Percentiles rank a stretch among this genome's conserved stretches.
phyloP scores from a whole-genome alignment of 2,888 invertebrate genomes.

The Epistrophella euchroma region DNA sequence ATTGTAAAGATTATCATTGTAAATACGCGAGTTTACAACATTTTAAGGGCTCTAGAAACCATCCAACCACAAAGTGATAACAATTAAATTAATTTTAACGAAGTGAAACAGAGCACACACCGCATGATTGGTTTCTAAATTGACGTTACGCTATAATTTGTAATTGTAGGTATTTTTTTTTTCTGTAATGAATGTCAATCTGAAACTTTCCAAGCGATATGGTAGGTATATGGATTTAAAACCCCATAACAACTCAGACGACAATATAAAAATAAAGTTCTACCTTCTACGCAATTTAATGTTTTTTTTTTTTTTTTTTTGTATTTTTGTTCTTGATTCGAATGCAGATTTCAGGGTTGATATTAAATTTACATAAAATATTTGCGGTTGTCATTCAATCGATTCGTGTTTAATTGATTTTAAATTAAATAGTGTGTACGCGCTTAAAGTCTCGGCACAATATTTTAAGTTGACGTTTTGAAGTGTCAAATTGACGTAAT shows the following conservation, averaged over 20 bases:
- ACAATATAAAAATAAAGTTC: slow-evolving; percentile 2
- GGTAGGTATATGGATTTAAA: slow-evolving; percentile 1
- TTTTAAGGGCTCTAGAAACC: slow-evolving; percentile 21
- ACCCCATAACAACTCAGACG: slow-evolving; percentile 1
- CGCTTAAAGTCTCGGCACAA: background rate
- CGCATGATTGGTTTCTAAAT: slow-evolving; percentile 37
- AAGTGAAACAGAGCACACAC: slow-evolving; percentile 27
- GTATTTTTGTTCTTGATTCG: slow-evolving; percentile 11
- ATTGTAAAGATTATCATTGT: slow-evolving; percentile 5
- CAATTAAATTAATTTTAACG: slow-evolving; percentile 45
- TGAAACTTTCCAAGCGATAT: slow-evolving; percentile 26
- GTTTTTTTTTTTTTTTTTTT: background rate
- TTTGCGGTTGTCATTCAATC: slow-evolving; percentile 16
- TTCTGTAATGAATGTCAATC: slow-evolving; percentile 13
- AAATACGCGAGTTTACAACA: slow-evolving; percentile 16
- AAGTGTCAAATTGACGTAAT: background rate
- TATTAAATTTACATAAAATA: slow-evolving; percentile 21
- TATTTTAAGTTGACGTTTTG: background rate
- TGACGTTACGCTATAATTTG: slow-evolving; percentile 25
- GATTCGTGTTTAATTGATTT: slow-evolving; percentile 38
- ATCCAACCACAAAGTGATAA: slow-evolving; percentile 42
- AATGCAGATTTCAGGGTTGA: slow-evolving; percentile 37
- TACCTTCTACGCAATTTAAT: slow-evolving; percentile 19
- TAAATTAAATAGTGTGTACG: slow-evolving; percentile 39
- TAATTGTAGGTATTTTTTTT: background rate